phyloP scores from a whole-genome alignment of 2,113 vertebrate species.

The Vombatus ursinus region DNA sequence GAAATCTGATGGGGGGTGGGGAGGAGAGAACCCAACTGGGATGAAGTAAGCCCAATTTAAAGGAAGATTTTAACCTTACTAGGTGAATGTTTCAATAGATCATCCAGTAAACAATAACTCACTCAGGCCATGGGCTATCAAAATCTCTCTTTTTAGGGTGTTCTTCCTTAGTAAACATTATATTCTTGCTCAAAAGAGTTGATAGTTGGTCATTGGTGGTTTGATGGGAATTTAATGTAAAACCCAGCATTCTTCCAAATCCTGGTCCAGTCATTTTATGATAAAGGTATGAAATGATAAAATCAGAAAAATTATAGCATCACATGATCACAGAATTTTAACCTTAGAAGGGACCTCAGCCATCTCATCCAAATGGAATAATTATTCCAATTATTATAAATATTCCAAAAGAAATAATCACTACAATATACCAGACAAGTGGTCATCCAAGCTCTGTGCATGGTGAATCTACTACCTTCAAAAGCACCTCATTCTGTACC shows the following conservation, averaged over 20 bases:
- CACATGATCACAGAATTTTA: not conserved
- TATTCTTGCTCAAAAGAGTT: not conserved
- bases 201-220: not conserved
- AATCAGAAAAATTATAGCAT: not conserved
- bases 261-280: not conserved
- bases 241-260: not conserved
- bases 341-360: not conserved
- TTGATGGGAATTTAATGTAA: not conserved
- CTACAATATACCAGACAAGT: not conserved
- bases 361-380: not conserved
- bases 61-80: not conserved
- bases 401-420: not conserved
- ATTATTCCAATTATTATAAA: not conserved
- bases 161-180: not conserved
- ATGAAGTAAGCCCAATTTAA: not conserved
- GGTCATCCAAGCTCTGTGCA: not conserved
- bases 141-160: not conserved
- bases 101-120: not conserved
- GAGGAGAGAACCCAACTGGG: no score
- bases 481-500: not conserved
- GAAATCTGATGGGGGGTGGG: not conserved
- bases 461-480: not conserved
- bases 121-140: not conserved
- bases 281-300: not conserved
- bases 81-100: not conserved